These are phyloP conservation scores for Ageneiosus marmoratus DNA, from an alignment of 2,113 vertebrate genomes.

Conservation along the genomic window DNA sequence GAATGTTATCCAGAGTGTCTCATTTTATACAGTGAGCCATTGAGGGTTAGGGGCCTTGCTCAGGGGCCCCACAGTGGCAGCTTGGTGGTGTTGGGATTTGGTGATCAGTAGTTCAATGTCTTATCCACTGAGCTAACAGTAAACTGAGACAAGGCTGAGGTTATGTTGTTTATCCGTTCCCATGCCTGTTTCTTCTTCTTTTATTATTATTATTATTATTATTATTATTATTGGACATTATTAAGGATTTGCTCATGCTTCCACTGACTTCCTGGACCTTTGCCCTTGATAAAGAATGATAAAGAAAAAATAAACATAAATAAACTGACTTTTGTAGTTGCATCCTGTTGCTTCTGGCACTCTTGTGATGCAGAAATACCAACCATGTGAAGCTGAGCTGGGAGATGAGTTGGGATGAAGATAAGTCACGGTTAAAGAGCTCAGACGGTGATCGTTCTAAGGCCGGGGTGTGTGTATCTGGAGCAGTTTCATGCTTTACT, in stretches of 20 bases:
- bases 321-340: neutral
- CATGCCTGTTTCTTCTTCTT: neutral
- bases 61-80: no score
- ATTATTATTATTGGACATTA: conserved; percentile 8
- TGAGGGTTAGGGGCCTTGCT: no score
- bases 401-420: neutral
- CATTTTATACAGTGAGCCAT: no score
- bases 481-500: neutral
- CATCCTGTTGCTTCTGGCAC: conserved; percentile 13
- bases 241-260: neutral
- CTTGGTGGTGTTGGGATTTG: no score
- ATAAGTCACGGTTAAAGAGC: neutral
- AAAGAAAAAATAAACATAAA: neutral
- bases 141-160: neutral
- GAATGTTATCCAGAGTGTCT: no score
- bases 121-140: no score
- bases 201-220: neutral
- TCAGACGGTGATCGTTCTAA: neutral
- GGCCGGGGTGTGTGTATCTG: neutral
- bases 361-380: neutral
- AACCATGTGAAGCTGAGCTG: neutral
- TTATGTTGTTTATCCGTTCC: neutral
- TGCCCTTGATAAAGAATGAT: neutral
- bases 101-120: no score
- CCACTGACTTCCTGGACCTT: neutral